phyloP scores from a whole-genome alignment of 2,888 invertebrate species.

The Himalopsyche anomala region DNA sequence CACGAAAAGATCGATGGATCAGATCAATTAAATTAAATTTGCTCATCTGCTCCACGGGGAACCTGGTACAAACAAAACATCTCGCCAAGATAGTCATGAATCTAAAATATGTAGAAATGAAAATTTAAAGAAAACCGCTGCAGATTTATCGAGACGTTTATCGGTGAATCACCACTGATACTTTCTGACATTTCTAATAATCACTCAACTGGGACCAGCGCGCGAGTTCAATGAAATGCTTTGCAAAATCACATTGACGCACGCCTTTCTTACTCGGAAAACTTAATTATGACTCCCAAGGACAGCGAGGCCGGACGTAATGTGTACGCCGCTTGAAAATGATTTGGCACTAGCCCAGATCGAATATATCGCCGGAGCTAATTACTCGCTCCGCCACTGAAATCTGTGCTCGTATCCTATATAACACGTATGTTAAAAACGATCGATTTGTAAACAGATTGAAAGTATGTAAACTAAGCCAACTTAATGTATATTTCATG shows the following conservation, averaged over 20 bases:
- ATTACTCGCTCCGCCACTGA: slow-evolving; percentile 42
- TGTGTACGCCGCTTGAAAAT: slow-evolving; percentile 8
- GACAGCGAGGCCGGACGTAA: slow-evolving; percentile 38
- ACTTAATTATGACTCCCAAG: slow-evolving; percentile 42
- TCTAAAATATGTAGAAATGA: too few relatives aligned
- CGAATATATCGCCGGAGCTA: slow-evolving; percentile 35
- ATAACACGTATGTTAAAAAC: slow-evolving; percentile 13
- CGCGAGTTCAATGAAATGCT: slow-evolving; percentile 38
- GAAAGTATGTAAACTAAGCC: background rate
- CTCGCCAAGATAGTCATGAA: too few relatives aligned
- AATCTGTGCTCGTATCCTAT: background rate
- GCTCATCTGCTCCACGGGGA: background rate
- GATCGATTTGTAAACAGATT: slow-evolving; percentile 32
- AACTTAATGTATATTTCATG: background rate
- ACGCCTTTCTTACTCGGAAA: slow-evolving; percentile 37
- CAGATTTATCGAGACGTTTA: slow-evolving; percentile 24
- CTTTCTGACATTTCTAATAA: slow-evolving; percentile 11
- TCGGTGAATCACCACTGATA: background rate
- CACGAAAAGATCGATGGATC: background rate
- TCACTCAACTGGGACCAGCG: slow-evolving; percentile 13
- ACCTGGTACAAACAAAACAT: background rate
- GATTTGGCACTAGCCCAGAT: slow-evolving; percentile 34
- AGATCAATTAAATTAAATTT: background rate
- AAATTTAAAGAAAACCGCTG: background rate
- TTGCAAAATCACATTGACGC: slow-evolving; percentile 26